Evolutionary conservation across 2,888 invertebrate genomes (phyloP).

Genomic region (Andrena marginata): DNA sequence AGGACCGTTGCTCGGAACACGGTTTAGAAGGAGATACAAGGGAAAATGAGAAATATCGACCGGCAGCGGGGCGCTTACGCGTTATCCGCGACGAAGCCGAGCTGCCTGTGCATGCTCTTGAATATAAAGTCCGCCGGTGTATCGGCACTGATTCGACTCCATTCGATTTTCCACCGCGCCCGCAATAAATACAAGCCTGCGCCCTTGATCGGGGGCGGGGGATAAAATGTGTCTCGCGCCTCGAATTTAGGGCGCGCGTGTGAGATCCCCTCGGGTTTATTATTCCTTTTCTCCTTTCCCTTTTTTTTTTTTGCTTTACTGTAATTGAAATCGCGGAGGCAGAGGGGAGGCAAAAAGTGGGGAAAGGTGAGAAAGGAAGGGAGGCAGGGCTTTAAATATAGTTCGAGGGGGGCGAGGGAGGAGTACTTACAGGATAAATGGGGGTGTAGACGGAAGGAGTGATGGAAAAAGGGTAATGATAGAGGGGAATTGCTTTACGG

Average conservation of each 20-base stretch:
- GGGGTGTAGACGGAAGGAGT: too few species aligned
- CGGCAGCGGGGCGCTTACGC: constrained; percentile 22
- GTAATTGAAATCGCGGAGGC: background rate
- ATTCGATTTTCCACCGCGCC: background rate
- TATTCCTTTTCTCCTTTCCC: background rate
- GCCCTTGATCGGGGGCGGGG: constrained; percentile 6
- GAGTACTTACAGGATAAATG: too few species aligned
- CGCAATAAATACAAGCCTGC: constrained; percentile 30
- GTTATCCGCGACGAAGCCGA: constrained; percentile 37
- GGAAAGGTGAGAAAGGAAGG: too few species aligned
- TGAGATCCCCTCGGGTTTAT: constrained; percentile 10
- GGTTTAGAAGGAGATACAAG: constrained; percentile 50
- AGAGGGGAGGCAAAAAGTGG: too few species aligned
- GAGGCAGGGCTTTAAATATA: too few species aligned
- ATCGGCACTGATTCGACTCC: constrained; percentile 26
- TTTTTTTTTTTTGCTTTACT: background rate
- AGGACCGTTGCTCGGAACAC: constrained; percentile 15
- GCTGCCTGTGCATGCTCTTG: constrained; percentile 28
- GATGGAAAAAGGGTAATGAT: too few species aligned
- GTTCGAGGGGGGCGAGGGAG: too few species aligned
- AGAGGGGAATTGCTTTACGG: too few species aligned
- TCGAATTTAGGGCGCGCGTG: constrained; percentile 4
- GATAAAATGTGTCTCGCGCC: constrained; percentile 16
- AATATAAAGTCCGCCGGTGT: constrained; percentile 33
- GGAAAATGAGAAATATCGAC: constrained; percentile 69